Percentiles rank a stretch among this genome's conserved stretches.
Conservation (phyloP, 2,888 invertebrate species). For the Willowsia nigromaculata region DNA sequence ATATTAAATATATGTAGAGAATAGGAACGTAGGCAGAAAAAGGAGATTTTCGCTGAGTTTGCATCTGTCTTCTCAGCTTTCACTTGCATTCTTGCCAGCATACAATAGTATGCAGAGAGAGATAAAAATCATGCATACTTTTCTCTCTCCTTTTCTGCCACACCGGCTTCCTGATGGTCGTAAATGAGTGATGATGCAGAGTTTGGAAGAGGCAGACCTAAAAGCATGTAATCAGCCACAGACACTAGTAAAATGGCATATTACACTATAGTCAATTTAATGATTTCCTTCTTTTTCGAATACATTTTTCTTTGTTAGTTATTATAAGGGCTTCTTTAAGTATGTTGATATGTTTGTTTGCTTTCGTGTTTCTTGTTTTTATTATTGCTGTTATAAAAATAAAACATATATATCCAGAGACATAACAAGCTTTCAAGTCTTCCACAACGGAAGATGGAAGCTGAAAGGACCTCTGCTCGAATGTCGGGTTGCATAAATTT, state of each 20-base stretch:
- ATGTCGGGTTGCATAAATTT: conserved; percentile 61
- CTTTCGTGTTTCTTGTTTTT: background rate
- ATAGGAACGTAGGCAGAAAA: background rate
- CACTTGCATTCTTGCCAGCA: conserved; percentile 17
- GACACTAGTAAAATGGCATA: background rate
- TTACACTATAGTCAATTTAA: conserved; percentile 8
- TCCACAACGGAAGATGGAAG: background rate
- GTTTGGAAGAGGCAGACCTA: background rate
- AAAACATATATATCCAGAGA: background rate
- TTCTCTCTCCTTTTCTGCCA: background rate
- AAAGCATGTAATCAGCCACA: conserved; percentile 16
- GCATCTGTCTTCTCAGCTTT: conserved; percentile 56
- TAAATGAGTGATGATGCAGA: conserved; percentile 8
- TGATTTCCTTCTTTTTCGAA: conserved; percentile 13
- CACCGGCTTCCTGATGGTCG: background rate
- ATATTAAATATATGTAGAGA: background rate
- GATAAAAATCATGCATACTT: conserved; percentile 3
- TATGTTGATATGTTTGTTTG: background rate
- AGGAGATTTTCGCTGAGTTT: conserved; percentile 34
- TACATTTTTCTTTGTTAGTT: background rate
- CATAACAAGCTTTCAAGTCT: background rate
- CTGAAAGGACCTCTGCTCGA: background rate
- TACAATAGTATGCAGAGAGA: background rate
- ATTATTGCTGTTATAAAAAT: background rate
- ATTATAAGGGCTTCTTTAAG: background rate